Percentiles rank a stretch among this genome's conserved stretches.
Evolutionary conservation across 1,140 invertebrate species (phyloP).

Genomic region (Stegodyphus dumicola): DNA sequence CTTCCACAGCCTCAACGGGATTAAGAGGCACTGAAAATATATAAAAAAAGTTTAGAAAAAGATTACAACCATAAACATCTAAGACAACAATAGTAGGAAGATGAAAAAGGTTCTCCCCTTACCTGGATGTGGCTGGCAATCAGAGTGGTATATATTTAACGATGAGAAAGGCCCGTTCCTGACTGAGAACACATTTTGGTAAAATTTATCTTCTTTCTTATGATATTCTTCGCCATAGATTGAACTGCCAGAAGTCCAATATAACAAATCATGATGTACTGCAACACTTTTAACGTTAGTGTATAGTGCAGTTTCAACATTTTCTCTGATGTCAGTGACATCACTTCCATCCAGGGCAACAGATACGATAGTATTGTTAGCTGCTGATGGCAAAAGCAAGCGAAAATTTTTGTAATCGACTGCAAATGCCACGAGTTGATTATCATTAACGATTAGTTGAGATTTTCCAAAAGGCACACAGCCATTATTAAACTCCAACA

Average conservation of each 20-base stretch:
- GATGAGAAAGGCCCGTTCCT: conserved; percentile 68
- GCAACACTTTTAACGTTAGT: conserved; percentile 81
- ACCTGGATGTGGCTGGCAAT: conserved; percentile 80
- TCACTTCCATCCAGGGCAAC: conserved; percentile 85
- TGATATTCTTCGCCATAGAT: conserved; percentile 79
- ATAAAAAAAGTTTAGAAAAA: conserved; percentile 11
- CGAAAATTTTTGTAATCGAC: conserved; percentile 85
- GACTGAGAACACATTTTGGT: conserved; percentile 74
- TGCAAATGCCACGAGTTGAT: conserved; percentile 77
- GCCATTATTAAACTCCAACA: conserved; percentile 74
- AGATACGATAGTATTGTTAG: conserved; percentile 80
- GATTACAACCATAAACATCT: not conserved
- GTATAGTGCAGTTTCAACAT: conserved; percentile 81
- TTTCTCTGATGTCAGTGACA: conserved; percentile 77
- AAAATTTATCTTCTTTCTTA: conserved; percentile 73
- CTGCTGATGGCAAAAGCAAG: conserved; percentile 78
- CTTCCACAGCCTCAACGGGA: conserved; percentile 80
- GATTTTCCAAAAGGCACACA: conserved; percentile 1
- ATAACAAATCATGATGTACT: conserved; percentile 80
- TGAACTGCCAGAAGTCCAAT: conserved; percentile 82
- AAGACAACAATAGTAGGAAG: not conserved
- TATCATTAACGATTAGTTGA: conserved; percentile 39
- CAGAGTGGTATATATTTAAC: conserved; percentile 74
- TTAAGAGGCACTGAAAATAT: conserved; percentile 74
- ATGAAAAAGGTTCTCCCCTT: not conserved